Base-by-base conservation (phyloP, 1,140 invertebrate species). In the Lepidurus packardi region DNA sequence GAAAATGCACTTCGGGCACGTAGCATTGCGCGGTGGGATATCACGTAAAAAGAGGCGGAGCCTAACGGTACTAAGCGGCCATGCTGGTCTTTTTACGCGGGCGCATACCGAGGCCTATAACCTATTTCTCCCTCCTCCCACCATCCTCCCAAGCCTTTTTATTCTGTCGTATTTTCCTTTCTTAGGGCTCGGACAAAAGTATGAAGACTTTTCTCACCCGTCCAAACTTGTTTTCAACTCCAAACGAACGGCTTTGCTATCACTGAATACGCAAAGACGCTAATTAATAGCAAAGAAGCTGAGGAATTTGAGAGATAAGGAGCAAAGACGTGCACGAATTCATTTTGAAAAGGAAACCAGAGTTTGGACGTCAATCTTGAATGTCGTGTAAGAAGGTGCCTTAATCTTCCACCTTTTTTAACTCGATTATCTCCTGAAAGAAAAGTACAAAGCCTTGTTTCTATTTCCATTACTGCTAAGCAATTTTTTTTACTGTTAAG, bases 21-120 rank as follows among this genome's bases (percentile, higher is more conserved):
- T 7, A 65, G 21, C 53, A n/a, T 65, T 65, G 53, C 53, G 53
- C 53, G 53, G 9, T 65, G 53, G 53, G 53, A 10, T 65, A 65
- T 65, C 53, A 65, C 53, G 13, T 65, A n/a, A 21, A 16, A 65
- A n/a, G 53, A 21, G 53, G 53, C 53, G 53, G 53, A 21, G 16
- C 53, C 21, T 65, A 65, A 16, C 53, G 53, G 53, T 16, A 65
- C 53, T 16, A 65, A 65, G 53, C 53, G 53, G 53, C 53, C 53
- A 65, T 65, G 53, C 53, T 65, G 53, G 53, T 65, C 53, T 65
- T 65, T 65, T 65, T 65, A 65, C 53, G 53, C 53, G 53, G 53
- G 53, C 53, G 53, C 53, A 65, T 13, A 65, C 45, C 53, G 53
- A 65, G 53, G 53, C 53, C 53, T 65, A 65, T 65, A 65, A 9